A percentile compares a stretch with the other conserved stretches of the same genome.
phyloP scores from a whole-genome alignment of 64 coral and sea anemone species.

The Exaiptasia diaphana region DNA sequence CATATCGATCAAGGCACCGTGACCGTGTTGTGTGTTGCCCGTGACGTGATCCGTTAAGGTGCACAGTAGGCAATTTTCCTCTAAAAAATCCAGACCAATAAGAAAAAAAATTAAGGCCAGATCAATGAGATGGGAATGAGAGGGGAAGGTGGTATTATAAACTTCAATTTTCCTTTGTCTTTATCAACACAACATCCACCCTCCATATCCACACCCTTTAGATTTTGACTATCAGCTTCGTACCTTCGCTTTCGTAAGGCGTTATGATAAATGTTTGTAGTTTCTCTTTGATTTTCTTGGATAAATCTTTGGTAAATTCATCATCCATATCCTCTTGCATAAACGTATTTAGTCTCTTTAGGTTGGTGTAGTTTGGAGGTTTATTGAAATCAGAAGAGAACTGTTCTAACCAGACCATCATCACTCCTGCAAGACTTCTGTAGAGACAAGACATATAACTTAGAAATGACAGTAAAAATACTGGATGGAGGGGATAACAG shows the following conservation, averaged over 20 bases:
- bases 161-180: too few species aligned
- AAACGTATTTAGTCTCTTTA: constrained; percentile 55
- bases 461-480: neutral
- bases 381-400: constrained; percentile 60
- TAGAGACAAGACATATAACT: neutral
- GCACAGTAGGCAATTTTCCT: too few species aligned
- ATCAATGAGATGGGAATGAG: too few species aligned
- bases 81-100: too few species aligned
- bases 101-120: too few species aligned
- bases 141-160: too few species aligned
- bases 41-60: too few species aligned
- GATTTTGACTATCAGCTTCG: too few species aligned
- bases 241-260: constrained; percentile 61
- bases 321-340: constrained; percentile 26
- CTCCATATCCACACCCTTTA: too few species aligned
- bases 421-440: constrained; percentile 45
- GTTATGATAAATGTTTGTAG: constrained; percentile 52
- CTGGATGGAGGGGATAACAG: neutral
- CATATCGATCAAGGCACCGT: too few species aligned
- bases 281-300: constrained; percentile 53
- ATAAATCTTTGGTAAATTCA: constrained; percentile 6
- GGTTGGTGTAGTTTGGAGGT: constrained; percentile 15
- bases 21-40: too few species aligned
- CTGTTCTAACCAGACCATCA: constrained; percentile 65
- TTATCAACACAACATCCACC: too few species aligned